Base-by-base conservation (phyloP, 2,888 invertebrate genomes). In the Spisula solida region DNA sequence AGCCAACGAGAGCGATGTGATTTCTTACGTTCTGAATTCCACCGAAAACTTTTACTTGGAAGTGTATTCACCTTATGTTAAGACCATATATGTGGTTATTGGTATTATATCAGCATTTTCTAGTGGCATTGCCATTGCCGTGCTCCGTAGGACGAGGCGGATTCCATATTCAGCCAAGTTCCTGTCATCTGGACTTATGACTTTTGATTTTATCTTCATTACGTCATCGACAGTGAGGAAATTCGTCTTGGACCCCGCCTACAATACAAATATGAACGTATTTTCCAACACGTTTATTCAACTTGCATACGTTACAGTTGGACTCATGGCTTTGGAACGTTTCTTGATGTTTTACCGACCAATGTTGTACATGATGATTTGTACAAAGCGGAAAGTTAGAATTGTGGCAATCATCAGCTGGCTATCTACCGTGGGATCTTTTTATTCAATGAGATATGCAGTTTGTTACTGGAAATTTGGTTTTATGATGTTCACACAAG, bases 261-360 rank as follows among this genome's bases (percentile, higher is more conserved):
- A 79, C 51, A 85, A 85, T 29, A 80, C 80, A 18, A 85, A 20
- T 25, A 25, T 85, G 34, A 29, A 79, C 14, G 85, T 85, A 5
- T 18, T 80, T 48, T 79, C 79, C 0, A 85, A 78, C 6, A 47
- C 80, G 18, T 20, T 51, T 18, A n/a, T 88, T 20, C 75, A 82
- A 31, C 66, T 88, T 16, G 85, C 85, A 18, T 88, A 82, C 60
- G n/a, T 60, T 0, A 88, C 88, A 10, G 88, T 88, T 6, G 85
- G 60, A n/a, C 14, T 88, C 0, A 88, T 88, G 88, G 75, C 88
- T 6, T 25, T 88, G 1, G 88, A 88, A 51, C 81, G 88, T 0
- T 88, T 60, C n/a, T 8, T 85, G 0, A 78, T 88, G 56, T 82
- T 88, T 47, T 31, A 75, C 16, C 41, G 78, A 34, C 88, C 88